Percentiles rank a stretch among this genome's conserved stretches.
phyloP scores from a whole-genome alignment of 2,797 vertebrate genomes.

The Liparis tanakae region DNA sequence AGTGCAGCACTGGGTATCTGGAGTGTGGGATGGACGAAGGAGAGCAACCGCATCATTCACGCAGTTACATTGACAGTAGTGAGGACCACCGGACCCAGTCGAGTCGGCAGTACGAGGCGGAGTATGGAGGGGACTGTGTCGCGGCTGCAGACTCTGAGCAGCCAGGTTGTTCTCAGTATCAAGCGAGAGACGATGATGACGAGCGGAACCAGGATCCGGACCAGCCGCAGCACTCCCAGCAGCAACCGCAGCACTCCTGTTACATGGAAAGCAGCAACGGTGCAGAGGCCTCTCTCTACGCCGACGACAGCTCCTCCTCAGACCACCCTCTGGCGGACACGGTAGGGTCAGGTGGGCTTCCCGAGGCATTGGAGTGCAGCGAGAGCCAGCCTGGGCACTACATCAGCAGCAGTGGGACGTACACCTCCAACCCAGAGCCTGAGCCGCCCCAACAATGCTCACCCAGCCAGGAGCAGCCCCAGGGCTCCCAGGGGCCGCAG shows the following conservation, averaged over 20 bases:
- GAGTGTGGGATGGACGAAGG: conserved; percentile 66
- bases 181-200: conserved; percentile 61
- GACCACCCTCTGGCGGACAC: conserved; percentile 80
- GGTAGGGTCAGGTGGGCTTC: conserved; percentile 71
- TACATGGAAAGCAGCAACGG: conserved; percentile 80
- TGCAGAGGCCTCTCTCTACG: conserved; percentile 76
- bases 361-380: conserved; percentile 77
- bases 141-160: conserved; percentile 79
- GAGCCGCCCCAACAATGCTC: conserved; percentile 68
- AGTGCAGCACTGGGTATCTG: conserved; percentile 80
- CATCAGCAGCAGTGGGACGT: conserved; percentile 86
- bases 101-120: conserved; percentile 63
- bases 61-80: conserved; percentile 85
- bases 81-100: conserved; percentile 76
- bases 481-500: conserved; percentile 58
- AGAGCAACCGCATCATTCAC: conserved; percentile 73
- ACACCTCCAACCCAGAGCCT: conserved; percentile 74
- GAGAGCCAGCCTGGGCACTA: conserved; percentile 80
- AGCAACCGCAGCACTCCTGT: conserved; percentile 79
- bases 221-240: conserved; percentile 77
- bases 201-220: conserved; percentile 79
- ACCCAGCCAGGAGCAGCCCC: conserved; percentile 65
- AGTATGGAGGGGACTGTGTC: conserved; percentile 67
- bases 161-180: conserved; percentile 77
- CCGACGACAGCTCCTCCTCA: conserved; percentile 78